These are phyloP conservation scores for Oreochromis mossambicus DNA, from an alignment of 2,797 vertebrate genomes.

Conservation along the genomic window DNA sequence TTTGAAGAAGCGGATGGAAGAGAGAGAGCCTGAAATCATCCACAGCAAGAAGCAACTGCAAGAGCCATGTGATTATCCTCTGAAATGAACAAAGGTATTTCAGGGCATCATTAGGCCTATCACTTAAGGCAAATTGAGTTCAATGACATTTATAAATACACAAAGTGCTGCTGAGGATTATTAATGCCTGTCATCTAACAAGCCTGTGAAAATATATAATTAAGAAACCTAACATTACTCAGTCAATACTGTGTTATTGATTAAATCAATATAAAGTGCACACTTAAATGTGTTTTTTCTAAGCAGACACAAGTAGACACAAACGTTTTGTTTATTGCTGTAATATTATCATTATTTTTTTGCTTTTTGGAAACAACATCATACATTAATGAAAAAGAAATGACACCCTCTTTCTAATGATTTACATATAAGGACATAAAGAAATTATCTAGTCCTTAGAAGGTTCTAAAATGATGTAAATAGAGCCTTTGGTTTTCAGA, in stretches of 20 bases:
- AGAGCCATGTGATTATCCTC: background rate
- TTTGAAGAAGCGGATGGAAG: background rate
- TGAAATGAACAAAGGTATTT: background rate
- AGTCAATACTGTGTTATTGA: background rate
- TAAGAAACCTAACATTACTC: background rate
- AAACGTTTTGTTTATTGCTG: background rate
- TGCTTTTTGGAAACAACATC: background rate
- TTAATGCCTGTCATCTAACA: background rate
- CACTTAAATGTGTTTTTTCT: background rate
- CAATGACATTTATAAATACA: slow-evolving; percentile 8
- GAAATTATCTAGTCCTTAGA: background rate
- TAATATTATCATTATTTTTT: background rate
- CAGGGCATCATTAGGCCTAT: background rate
- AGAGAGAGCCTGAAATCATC: background rate
- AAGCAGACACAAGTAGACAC: background rate
- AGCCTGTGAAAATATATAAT: background rate
- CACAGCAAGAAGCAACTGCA: background rate
- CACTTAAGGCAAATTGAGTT: slow-evolving; percentile 2
- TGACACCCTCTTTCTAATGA: background rate
- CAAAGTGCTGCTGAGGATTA: background rate
- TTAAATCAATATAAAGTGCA: background rate
- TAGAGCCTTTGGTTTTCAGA: background rate
- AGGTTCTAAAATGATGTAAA: background rate
- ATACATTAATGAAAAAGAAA: background rate
- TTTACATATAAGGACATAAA: background rate